Conservation (phyloP, 2,888 invertebrate species). For the Tipula vernalis region DNA sequence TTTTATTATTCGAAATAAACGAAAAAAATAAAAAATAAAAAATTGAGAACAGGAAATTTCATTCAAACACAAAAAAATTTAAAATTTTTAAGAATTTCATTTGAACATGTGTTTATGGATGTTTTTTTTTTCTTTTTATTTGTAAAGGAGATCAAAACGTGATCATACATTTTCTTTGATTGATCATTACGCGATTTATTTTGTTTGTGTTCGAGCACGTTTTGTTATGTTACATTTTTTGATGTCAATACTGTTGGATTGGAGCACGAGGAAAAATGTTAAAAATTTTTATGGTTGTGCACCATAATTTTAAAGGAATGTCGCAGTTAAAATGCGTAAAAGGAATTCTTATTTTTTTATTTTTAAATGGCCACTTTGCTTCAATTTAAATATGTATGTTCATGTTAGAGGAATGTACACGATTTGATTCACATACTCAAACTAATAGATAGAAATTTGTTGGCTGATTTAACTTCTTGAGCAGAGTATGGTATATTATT, state of each 20-base stretch:
- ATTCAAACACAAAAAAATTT: neutral
- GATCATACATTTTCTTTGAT: slow-evolving; percentile 4
- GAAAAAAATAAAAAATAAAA: neutral
- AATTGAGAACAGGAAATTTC: neutral
- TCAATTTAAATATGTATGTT: too few relatives aligned
- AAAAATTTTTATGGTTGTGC: neutral
- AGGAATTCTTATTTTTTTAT: too few relatives aligned
- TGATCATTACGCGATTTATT: neutral
- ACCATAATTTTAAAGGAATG: too few relatives aligned
- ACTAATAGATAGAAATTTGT: too few relatives aligned
- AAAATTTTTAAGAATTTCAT: neutral
- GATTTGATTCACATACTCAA: too few relatives aligned
- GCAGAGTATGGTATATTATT: too few relatives aligned
- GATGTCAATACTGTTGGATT: neutral
- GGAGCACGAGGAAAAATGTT: neutral
- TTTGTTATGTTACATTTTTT: neutral
- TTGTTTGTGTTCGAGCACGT: neutral
- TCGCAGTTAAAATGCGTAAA: too few relatives aligned
- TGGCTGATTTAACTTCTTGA: too few relatives aligned
- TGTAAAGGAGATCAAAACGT: neutral
- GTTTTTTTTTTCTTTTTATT: neutral
- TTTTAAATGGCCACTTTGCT: too few relatives aligned
- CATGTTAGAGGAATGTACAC: too few relatives aligned
- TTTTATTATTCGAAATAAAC: neutral
- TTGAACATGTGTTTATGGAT: neutral